A percentile compares a stretch with the other conserved stretches of the same genome.
Conservation (phyloP, 1,140 invertebrate genomes). For the Branchinecta lindahli region DNA sequence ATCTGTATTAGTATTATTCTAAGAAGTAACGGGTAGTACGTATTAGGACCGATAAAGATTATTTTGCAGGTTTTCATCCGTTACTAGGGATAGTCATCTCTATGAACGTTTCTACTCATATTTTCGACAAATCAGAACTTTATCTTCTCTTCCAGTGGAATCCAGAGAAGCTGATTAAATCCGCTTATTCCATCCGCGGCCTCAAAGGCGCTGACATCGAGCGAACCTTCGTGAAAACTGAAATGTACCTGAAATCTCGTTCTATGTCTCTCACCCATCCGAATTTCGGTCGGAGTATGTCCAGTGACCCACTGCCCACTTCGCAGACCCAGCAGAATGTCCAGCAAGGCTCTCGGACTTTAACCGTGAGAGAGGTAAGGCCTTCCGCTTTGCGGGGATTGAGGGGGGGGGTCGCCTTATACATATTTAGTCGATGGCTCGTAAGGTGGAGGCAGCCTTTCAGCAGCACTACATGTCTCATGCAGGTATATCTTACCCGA, state of each 20-base stretch:
- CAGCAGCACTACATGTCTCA: too few relatives aligned
- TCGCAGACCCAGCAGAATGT: constrained; percentile 82
- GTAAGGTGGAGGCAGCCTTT: too few relatives aligned
- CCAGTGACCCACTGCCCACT: constrained; percentile 70
- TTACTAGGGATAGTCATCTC: too few relatives aligned
- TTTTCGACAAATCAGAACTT: constrained; percentile 24
- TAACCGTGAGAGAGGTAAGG: constrained; percentile 73
- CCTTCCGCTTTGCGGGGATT: not conserved
- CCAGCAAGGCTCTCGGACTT: constrained; percentile 79
- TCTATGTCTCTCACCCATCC: constrained; percentile 41
- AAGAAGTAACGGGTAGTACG: too few relatives aligned
- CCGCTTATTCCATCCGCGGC: constrained; percentile 78
- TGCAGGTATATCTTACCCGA: too few relatives aligned
- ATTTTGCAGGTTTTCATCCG: too few relatives aligned
- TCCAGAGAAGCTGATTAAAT: constrained; percentile 67
- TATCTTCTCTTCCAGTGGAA: constrained; percentile 41
- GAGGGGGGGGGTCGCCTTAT: not conserved
- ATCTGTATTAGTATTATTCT: too few relatives aligned
- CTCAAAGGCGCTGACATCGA: constrained; percentile 79
- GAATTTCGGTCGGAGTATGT: constrained; percentile 54
- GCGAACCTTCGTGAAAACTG: constrained; percentile 73
- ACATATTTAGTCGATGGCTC: not conserved
- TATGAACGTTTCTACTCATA: too few relatives aligned
- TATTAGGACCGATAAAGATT: too few relatives aligned
- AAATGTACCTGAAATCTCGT: constrained; percentile 62